Percentiles rank a stretch among this genome's conserved stretches.
Conservation (phyloP, 2,113 vertebrate genomes). For the Chaetura pelagica region DNA sequence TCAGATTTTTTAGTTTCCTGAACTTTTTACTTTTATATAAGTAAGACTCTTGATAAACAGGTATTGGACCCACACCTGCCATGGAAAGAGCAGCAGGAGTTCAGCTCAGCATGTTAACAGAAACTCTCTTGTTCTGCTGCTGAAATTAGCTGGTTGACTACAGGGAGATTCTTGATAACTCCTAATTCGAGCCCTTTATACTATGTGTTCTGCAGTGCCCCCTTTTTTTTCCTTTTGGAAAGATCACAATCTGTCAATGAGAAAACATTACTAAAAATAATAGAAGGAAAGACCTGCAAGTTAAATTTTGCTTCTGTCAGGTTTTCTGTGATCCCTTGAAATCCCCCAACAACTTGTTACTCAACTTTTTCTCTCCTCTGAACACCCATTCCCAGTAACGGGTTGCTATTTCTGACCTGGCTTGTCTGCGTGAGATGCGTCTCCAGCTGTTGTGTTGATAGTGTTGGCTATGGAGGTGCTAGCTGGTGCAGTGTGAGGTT, state of each 20-base stretch:
- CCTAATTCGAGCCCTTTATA: conserved; percentile 11
- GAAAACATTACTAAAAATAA: background rate
- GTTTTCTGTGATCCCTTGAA: background rate
- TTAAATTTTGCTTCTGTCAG: conserved; percentile 26
- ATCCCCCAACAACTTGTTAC: background rate
- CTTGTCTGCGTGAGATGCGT: background rate
- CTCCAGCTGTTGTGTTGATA: background rate
- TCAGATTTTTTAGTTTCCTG: conserved; percentile 78
- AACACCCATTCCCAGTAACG: background rate
- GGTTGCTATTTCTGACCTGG: background rate
- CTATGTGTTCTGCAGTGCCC: background rate
- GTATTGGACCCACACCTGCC: conserved; percentile 75
- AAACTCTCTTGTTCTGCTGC: conserved; percentile 65
- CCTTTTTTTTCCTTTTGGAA: background rate
- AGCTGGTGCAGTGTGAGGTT: conserved; percentile 20
- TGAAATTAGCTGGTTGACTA: conserved; percentile 52
- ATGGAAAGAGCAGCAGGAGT: conserved; percentile 73
- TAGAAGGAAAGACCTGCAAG: background rate
- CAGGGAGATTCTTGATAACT: conserved; percentile 64
- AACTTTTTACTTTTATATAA: conserved; percentile 67
- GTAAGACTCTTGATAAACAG: conserved; percentile 74
- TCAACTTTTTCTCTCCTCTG: background rate
- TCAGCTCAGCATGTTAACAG: conserved; percentile 64
- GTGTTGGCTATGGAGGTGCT: background rate
- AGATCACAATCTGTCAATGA: conserved; percentile 19